These are phyloP conservation scores for Aldabrachelys gigantea DNA, from an alignment of 2,113 vertebrate genomes.

Conservation along the genomic window DNA sequence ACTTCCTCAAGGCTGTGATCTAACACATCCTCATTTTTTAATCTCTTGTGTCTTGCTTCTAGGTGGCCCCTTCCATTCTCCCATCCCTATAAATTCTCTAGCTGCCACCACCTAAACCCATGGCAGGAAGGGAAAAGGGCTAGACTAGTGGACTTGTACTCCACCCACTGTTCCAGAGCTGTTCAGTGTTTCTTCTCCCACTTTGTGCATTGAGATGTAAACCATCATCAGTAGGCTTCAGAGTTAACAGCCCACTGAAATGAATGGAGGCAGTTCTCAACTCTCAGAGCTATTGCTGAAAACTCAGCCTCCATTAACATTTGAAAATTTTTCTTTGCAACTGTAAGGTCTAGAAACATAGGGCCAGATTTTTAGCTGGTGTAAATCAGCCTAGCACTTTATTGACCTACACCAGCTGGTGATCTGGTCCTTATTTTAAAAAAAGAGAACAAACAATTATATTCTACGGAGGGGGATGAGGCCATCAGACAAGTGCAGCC, in stretches of 20 bases:
- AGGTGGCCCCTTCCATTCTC: background rate
- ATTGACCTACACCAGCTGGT: background rate
- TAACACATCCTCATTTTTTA: background rate
- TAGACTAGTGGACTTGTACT: background rate
- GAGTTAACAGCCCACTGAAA: background rate
- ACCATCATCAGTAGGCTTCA: background rate
- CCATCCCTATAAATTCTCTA: background rate
- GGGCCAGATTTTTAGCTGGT: background rate
- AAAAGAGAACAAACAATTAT: fast-evolving
- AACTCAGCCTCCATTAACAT: background rate
- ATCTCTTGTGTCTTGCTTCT: background rate
- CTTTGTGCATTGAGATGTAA: background rate
- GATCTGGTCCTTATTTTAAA: background rate
- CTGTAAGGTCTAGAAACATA: fast-evolving
- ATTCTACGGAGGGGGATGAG: background rate
- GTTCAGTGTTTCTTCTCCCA: background rate
- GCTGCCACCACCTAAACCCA: background rate
- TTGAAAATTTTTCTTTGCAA: background rate
- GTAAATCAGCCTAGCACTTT: background rate
- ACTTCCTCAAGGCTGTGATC: background rate
- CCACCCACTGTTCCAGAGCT: background rate
- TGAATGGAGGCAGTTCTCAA: background rate
- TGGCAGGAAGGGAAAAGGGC: background rate
- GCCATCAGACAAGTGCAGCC: fast-evolving
- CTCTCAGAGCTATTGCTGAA: background rate